Conservation (phyloP, 23 tunicate genomes). For the Trididemnum miniatum region DNA sequence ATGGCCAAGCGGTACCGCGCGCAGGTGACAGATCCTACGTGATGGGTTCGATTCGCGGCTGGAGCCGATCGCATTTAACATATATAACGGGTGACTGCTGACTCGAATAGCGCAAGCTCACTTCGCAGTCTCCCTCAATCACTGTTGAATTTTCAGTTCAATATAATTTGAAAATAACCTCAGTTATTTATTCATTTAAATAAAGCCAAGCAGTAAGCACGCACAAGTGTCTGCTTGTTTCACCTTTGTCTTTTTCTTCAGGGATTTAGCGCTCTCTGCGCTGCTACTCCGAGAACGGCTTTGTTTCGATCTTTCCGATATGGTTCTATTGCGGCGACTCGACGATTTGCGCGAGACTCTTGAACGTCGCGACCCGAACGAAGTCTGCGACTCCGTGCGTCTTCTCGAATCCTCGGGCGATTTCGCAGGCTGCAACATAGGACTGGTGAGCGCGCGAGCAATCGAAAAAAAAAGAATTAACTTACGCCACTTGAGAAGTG, state of each 20-base stretch:
- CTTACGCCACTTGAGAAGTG: too few species aligned
- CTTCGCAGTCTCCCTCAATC: too few species aligned
- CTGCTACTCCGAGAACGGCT: slow-evolving; percentile 76
- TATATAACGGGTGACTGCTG: too few species aligned
- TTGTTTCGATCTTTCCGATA: slow-evolving; percentile 67
- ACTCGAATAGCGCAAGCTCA: too few species aligned
- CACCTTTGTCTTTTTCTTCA: not conserved
- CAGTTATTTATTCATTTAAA: too few species aligned
- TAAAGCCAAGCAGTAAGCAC: too few species aligned
- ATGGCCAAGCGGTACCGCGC: too few species aligned
- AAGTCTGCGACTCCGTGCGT: slow-evolving; percentile 77
- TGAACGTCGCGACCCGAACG: slow-evolving; percentile 65
- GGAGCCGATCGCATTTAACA: too few species aligned
- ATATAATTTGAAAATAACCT: too few species aligned
- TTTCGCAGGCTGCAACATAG: not conserved
- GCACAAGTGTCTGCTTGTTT: not conserved
- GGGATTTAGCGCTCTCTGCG: slow-evolving; percentile 42
- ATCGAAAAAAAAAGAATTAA: not conserved
- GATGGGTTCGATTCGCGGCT: too few species aligned
- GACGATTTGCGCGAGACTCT: slow-evolving; percentile 25
- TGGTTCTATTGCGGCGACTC: slow-evolving; percentile 63
- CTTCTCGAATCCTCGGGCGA: slow-evolving; percentile 8
- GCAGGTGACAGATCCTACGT: too few species aligned
- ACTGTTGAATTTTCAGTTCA: not conserved
- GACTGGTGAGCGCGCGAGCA: not conserved